phyloP scores from a whole-genome alignment of 2,888 invertebrate genomes.

The Eupeodes luniger region DNA sequence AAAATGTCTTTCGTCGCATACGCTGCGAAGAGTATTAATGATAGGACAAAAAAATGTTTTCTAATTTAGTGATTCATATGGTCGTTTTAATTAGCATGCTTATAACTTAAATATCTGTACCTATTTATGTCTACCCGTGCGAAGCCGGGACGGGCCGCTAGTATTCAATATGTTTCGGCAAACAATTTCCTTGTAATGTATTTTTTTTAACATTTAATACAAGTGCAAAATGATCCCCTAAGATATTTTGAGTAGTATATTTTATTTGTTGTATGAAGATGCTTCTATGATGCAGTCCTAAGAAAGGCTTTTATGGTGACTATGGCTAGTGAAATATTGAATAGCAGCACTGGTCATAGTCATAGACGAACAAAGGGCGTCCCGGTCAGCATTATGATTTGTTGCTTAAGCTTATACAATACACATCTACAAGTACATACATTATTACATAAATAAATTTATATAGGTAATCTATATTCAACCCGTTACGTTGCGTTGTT shows the following conservation, averaged over 20 bases:
- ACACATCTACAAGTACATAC: too few relatives aligned
- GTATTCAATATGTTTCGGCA: too few relatives aligned
- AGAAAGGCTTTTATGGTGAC: conserved; percentile 1
- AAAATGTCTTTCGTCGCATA: too few relatives aligned
- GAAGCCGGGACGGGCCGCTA: too few relatives aligned
- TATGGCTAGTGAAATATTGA: conserved; percentile 19
- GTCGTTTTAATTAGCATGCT: too few relatives aligned
- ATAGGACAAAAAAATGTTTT: too few relatives aligned
- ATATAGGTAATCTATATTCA: conserved; percentile 8
- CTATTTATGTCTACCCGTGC: too few relatives aligned
- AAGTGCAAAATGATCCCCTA: neutral
- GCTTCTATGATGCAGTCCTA: conserved; percentile 6
- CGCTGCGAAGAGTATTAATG: too few relatives aligned
- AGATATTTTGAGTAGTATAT: neutral
- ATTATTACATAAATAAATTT: neutral
- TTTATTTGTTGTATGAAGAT: neutral
- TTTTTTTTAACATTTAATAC: too few relatives aligned
- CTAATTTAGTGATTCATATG: too few relatives aligned
- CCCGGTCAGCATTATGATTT: conserved; percentile 11
- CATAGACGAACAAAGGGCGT: conserved; percentile 35
- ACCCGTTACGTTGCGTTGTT: neutral
- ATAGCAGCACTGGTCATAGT: conserved; percentile 10
- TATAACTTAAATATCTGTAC: too few relatives aligned
- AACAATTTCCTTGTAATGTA: too few relatives aligned
- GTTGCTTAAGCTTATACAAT: neutral